Conservation (phyloP, 2,888 invertebrate species). For the Mythimna albipuncta region DNA sequence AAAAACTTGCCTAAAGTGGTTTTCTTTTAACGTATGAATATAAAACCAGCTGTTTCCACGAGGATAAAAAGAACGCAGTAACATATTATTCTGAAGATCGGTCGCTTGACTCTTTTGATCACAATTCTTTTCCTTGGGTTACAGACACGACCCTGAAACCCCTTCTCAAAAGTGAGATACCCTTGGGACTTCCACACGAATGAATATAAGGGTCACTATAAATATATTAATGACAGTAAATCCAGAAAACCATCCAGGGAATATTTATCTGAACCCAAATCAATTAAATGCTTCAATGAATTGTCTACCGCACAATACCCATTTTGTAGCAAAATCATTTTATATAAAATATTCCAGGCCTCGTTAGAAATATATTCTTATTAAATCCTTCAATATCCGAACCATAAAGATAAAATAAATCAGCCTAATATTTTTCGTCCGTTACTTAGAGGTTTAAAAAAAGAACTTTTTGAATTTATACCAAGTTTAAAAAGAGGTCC, state of each 20-base stretch:
- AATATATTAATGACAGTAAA: constrained; percentile 33
- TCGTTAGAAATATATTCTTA: constrained; percentile 47
- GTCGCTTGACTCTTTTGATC: constrained; percentile 16
- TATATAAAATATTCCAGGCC: constrained; percentile 21
- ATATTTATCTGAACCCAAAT: constrained; percentile 53
- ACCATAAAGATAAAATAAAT: constrained; percentile 45
- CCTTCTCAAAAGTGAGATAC: constrained; percentile 2
- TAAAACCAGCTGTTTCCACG: background rate
- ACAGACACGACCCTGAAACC: background rate
- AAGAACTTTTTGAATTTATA: constrained; percentile 21
- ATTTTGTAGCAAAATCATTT: constrained; percentile 37
- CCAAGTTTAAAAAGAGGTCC: constrained; percentile 53
- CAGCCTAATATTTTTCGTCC: constrained; percentile 42
- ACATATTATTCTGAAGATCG: background rate
- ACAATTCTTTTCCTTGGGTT: background rate
- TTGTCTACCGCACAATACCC: constrained; percentile 49
- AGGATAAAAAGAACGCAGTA: background rate
- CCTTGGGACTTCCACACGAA: constrained; percentile 8
- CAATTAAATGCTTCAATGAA: constrained; percentile 58
- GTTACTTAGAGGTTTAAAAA: constrained; percentile 33
- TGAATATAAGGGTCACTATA: constrained; percentile 22
- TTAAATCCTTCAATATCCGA: constrained; percentile 24
- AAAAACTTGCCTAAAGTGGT: too few relatives aligned
- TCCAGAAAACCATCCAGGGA: constrained; percentile 32
- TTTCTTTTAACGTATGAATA: too few relatives aligned